A percentile compares a stretch with the other conserved stretches of the same genome.
Evolutionary conservation across 2,888 invertebrate species (phyloP).

Genomic region (Biston stratarius): DNA sequence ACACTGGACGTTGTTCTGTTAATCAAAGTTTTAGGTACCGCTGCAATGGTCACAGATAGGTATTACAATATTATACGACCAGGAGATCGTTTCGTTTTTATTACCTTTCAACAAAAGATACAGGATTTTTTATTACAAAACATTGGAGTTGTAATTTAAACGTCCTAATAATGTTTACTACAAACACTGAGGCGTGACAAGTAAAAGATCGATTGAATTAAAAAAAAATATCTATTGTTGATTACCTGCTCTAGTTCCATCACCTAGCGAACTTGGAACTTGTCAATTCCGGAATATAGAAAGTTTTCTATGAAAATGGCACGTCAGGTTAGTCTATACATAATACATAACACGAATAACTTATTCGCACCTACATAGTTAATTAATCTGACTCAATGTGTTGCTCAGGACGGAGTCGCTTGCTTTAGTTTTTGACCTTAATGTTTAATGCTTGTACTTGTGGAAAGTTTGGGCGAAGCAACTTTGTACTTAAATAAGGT

Average conservation of each 20-base stretch:
- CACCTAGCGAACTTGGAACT: constrained; percentile 20
- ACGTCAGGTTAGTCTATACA: constrained; percentile 30
- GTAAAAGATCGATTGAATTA: constrained; percentile 23
- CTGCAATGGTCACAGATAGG: too few species aligned
- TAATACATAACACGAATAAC: constrained; percentile 36
- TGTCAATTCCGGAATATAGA: constrained; percentile 34
- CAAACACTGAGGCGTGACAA: not conserved
- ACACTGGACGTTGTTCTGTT: too few species aligned
- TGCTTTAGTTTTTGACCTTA: not conserved
- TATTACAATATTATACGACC: too few species aligned
- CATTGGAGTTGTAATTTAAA: not conserved
- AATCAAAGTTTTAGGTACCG: too few species aligned
- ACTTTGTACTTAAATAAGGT: not conserved
- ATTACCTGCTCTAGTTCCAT: constrained; percentile 20
- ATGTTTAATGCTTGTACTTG: not conserved
- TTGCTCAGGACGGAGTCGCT: constrained; percentile 24
- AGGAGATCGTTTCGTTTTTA: too few species aligned
- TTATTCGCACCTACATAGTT: constrained; percentile 14
- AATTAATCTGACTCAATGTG: constrained; percentile 32
- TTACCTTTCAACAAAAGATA: too few species aligned
- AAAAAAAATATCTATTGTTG: constrained; percentile 21
- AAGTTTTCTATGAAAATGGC: constrained; percentile 44
- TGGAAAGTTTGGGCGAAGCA: not conserved
- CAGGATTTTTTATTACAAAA: too few species aligned
- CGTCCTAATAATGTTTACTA: not conserved